Evolutionary conservation across 92 coral and sea anemone species (phyloP).

Genomic region (Parazoanthus swiftii): DNA sequence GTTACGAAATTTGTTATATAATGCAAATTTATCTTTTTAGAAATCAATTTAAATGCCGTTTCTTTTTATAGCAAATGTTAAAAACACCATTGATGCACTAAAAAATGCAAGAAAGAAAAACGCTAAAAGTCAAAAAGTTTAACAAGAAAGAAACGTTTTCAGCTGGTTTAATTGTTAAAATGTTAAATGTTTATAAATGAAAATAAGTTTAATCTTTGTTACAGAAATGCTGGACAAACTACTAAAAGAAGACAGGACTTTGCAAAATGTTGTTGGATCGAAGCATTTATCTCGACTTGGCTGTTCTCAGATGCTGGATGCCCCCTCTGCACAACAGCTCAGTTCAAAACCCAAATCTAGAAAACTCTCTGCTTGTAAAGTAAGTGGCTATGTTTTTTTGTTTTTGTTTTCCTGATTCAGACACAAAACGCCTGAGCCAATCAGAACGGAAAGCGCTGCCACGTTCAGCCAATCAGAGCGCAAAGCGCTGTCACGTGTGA

Average conservation of each 20-base stretch:
- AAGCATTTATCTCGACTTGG: neutral
- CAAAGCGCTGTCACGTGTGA: too few relatives aligned
- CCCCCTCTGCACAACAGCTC: neutral
- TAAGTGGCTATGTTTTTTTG: neutral
- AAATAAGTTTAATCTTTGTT: neutral
- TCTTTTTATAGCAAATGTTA: too few relatives aligned
- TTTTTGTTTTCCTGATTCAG: too few relatives aligned
- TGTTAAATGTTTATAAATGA: neutral
- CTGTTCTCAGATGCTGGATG: neutral
- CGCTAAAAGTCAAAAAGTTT: too few relatives aligned
- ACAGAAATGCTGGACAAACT: slow-evolving; percentile 19
- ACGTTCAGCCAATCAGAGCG: too few relatives aligned
- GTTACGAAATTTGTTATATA: too few relatives aligned
- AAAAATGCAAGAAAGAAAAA: too few relatives aligned
- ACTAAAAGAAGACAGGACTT: slow-evolving; percentile 10
- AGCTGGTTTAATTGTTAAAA: neutral
- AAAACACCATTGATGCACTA: too few relatives aligned
- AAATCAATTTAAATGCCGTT: too few relatives aligned
- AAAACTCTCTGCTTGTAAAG: neutral
- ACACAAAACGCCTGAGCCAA: too few relatives aligned
- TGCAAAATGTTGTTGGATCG: slow-evolving; percentile 9
- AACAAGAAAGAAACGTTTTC: neutral
- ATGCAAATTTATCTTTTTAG: too few relatives aligned
- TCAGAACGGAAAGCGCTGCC: too few relatives aligned
- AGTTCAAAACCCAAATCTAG: neutral